Percentiles rank a stretch among this genome's conserved stretches.
Conservation (phyloP, 2,113 vertebrate genomes). For the Romanogobio albipinnatus region DNA sequence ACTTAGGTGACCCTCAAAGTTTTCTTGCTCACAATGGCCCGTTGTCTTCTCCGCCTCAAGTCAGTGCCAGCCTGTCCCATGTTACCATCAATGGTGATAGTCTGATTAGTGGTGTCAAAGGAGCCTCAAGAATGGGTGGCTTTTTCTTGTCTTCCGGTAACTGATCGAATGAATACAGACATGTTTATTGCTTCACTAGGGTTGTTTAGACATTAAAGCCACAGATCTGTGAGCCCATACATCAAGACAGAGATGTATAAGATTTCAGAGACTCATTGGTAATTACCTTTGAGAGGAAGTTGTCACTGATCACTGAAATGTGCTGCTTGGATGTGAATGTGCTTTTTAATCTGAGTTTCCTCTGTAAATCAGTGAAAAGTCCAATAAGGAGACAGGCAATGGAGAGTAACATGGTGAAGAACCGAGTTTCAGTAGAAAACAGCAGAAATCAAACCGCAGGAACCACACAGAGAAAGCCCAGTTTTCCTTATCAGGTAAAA, state of each 20-base stretch:
- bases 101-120: conserved; percentile 64
- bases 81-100: conserved; percentile 62
- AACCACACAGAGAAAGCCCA: conserved; percentile 66
- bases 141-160: conserved; percentile 64
- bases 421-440: conserved; percentile 67
- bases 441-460: conserved; percentile 66
- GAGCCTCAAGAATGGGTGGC: conserved; percentile 60
- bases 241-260: background rate
- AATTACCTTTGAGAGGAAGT: background rate
- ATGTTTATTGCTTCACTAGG: background rate
- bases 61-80: conserved; percentile 57
- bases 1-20: conserved; percentile 61
- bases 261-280: background rate
- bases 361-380: conserved; percentile 46
- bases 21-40: conserved; percentile 53
- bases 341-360: background rate
- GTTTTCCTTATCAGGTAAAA: conserved; percentile 74
- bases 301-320: background rate
- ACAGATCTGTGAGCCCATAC: background rate
- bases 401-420: conserved; percentile 67
- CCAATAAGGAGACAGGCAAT: conserved; percentile 62
- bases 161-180: background rate
- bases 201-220: background rate
- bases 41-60: conserved; percentile 57
- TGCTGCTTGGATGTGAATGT: background rate